These are phyloP conservation scores for Coptotermes formosanus DNA, from an alignment of 1,140 invertebrate species.

Conservation along the genomic window DNA sequence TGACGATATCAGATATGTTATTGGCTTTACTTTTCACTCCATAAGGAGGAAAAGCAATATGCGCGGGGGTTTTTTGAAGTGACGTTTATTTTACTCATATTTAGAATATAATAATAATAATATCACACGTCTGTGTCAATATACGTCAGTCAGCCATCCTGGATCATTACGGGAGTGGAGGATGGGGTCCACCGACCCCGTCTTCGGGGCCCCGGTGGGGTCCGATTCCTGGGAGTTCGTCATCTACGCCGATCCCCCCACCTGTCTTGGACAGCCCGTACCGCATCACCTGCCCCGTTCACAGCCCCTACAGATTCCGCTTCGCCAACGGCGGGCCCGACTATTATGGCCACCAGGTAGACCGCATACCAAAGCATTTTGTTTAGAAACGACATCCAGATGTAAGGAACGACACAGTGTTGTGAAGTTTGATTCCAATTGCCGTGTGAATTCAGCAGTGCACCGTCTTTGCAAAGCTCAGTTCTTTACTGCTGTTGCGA, in stretches of 20 bases:
- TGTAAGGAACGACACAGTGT: too few relatives aligned
- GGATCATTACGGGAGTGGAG: constrained; percentile 29
- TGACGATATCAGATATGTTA: neutral
- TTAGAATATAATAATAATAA: neutral
- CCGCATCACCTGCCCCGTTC: constrained; percentile 57
- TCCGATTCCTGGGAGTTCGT: neutral
- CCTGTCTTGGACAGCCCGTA: constrained; percentile 38
- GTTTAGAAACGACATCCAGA: neutral
- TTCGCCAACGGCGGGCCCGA: constrained; percentile 57
- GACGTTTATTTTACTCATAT: neutral
- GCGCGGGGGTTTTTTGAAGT: neutral
- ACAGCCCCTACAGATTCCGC: constrained; percentile 62
- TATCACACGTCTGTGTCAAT: neutral
- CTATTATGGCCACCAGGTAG: constrained; percentile 41
- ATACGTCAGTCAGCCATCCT: neutral
- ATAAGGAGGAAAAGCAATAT: too few relatives aligned
- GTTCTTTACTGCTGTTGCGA: too few relatives aligned
- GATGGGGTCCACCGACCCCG: constrained; percentile 28
- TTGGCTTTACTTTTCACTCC: too few relatives aligned
- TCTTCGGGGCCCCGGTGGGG: constrained; percentile 1
- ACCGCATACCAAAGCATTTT: neutral
- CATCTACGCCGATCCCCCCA: neutral
- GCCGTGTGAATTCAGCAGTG: too few relatives aligned
- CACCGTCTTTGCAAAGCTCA: too few relatives aligned
- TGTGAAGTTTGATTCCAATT: too few relatives aligned